Evolutionary conservation across 2,113 vertebrate genomes (phyloP).

Genomic region (Xyliphius kryptos): DNA sequence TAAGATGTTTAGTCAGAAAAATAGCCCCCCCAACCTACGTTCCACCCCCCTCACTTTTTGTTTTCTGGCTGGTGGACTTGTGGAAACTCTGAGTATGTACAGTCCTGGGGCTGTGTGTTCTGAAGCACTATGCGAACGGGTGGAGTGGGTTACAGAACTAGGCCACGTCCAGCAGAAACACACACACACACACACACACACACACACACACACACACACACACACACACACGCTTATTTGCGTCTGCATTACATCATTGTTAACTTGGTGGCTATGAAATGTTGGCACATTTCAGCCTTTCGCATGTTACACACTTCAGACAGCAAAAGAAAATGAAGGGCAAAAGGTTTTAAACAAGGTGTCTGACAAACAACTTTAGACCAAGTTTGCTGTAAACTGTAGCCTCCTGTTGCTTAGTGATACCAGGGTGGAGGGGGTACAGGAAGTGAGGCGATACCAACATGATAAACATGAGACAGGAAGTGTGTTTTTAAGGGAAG

Average conservation of each 20-base stretch:
- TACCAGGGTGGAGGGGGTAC: slow-evolving; percentile 41
- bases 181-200: not conserved
- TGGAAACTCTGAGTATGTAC: slow-evolving; percentile 37
- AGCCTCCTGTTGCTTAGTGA: slow-evolving; percentile 62
- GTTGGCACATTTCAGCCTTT: not conserved
- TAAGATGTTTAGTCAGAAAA: not conserved
- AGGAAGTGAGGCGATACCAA: slow-evolving; percentile 62
- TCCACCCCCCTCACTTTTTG: not conserved
- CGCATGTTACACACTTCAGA: not conserved
- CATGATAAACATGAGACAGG: slow-evolving; percentile 68
- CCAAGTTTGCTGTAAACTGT: slow-evolving; percentile 36
- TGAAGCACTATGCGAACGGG: slow-evolving; percentile 8
- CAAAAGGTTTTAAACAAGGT: not conserved
- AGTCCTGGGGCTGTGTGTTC: slow-evolving; percentile 4
- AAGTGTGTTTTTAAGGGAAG: slow-evolving; percentile 58
- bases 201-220: not conserved
- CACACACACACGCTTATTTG: not conserved
- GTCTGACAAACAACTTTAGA: slow-evolving; percentile 10
- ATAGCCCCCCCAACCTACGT: not conserved
- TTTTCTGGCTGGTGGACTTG: slow-evolving; percentile 12
- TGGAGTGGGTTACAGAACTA: slow-evolving; percentile 33
- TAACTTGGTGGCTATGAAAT: not conserved
- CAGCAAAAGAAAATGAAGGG: not conserved
- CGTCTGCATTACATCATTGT: not conserved
- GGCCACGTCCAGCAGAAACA: slow-evolving; percentile 19